These are phyloP conservation scores for Siniperca obscura DNA, from an alignment of 2,797 vertebrate species.

Conservation along the genomic window DNA sequence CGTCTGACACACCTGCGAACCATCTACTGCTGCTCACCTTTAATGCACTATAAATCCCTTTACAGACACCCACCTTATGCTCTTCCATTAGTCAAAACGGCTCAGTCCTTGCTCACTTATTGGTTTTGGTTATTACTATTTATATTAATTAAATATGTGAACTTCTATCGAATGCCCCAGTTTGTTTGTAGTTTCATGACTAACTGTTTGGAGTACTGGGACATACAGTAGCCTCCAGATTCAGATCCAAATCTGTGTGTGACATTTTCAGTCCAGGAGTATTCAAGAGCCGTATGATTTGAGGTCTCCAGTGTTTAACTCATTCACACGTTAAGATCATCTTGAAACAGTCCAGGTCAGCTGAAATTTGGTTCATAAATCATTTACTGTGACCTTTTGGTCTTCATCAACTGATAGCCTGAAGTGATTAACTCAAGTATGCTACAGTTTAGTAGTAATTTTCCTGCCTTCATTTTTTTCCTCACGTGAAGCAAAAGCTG, in stretches of 20 bases:
- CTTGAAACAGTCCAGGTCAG: conserved; percentile 6
- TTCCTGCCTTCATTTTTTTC: conserved; percentile 1
- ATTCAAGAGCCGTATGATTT: not conserved
- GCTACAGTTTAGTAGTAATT: conserved; percentile 18
- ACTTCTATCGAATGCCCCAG: not conserved
- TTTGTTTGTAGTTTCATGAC: not conserved
- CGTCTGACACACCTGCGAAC: too few species aligned
- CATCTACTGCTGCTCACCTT: too few species aligned
- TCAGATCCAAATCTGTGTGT: not conserved
- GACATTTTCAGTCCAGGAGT: not conserved
- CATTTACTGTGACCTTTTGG: conserved; percentile 16
- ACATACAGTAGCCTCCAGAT: not conserved
- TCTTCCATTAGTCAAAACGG: not conserved
- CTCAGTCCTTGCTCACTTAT: not conserved
- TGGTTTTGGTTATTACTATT: not conserved
- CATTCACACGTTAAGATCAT: conserved; percentile 19
- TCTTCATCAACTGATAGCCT: conserved; percentile 28
- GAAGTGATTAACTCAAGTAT: conserved; percentile 31
- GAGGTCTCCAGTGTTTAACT: conserved; percentile 3
- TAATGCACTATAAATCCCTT: conserved; percentile 6
- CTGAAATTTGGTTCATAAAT: conserved; percentile 30
- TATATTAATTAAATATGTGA: not conserved
- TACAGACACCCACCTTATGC: not conserved
- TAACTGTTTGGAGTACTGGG: not conserved
- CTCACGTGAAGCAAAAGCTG: conserved; percentile 35